Evolutionary conservation across 2,113 vertebrate species (phyloP).

Genomic region (Albula goreensis): DNA sequence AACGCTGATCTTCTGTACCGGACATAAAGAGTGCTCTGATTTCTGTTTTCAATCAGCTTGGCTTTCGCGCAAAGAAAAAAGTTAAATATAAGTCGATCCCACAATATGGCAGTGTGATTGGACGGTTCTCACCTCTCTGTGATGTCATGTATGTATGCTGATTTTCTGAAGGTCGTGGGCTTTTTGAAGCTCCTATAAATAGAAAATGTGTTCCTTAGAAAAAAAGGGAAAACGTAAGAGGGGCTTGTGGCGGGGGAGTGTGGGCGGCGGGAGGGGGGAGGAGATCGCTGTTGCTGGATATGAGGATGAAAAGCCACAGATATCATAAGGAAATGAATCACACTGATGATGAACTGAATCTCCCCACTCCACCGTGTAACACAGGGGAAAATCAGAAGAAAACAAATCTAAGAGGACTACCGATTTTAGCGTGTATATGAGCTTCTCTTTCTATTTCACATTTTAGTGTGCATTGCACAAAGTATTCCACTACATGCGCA

Average conservation of each 20-base stretch:
- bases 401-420: no score
- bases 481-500: no score
- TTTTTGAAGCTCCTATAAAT: conserved; percentile 6
- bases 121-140: not conserved
- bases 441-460: no score
- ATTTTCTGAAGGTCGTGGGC: conserved; percentile 2
- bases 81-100: not conserved
- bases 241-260: not conserved
- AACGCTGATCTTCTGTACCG: not conserved
- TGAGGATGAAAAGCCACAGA: not conserved
- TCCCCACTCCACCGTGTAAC: no score
- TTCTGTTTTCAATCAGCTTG: not conserved
- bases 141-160: not conserved
- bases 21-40: not conserved
- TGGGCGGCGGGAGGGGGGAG: not conserved
- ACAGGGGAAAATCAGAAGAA: no score
- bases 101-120: not conserved
- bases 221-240: not conserved
- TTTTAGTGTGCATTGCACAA: no score
- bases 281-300: not conserved
- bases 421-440: no score
- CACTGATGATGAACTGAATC: not conserved
- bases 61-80: not conserved
- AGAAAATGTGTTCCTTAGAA: not conserved
- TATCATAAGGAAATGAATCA: conserved; percentile 4